Evolutionary conservation across 23 tunicate genomes (phyloP).

Genomic region (Botrylloides violaceus): DNA sequence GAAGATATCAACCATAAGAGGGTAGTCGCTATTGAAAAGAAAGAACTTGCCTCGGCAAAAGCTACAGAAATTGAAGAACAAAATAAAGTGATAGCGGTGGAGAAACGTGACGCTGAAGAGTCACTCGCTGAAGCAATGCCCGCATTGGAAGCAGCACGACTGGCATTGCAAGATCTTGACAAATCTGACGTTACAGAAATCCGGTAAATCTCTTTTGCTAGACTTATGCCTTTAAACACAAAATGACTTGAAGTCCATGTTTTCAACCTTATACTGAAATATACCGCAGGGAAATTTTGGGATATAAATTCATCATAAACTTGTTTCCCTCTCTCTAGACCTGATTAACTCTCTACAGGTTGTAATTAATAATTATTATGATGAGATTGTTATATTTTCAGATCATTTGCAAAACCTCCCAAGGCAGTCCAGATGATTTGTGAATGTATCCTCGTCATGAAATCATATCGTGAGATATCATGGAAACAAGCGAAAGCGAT

Average conservation of each 20-base stretch:
- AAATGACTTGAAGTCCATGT: no score
- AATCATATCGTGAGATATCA: slow-evolving; percentile 81
- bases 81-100: slow-evolving; percentile 91
- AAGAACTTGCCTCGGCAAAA: slow-evolving; percentile 91
- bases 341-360: no score
- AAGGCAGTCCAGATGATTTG: slow-evolving; percentile 96
- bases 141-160: slow-evolving; percentile 95
- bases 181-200: slow-evolving; percentile 99
- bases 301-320: no score
- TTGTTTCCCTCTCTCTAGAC: no score
- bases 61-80: slow-evolving; percentile 97
- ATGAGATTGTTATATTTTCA: no score
- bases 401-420: slow-evolving; percentile 99
- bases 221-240: no score
- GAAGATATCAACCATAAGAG: slow-evolving; percentile 84
- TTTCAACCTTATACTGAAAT: no score
- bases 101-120: slow-evolving; percentile 96
- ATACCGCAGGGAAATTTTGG: no score
- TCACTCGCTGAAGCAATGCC: slow-evolving; percentile 98
- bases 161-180: slow-evolving; percentile 95
- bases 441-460: slow-evolving; percentile 96
- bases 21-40: slow-evolving; percentile 82
- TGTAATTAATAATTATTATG: no score
- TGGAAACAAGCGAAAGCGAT: slow-evolving; percentile 99
- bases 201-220: slow-evolving; percentile 59